A percentile compares a stretch with the other conserved stretches of the same genome.
Conservation (phyloP, 2,113 vertebrate species). For the Petromus typicus region DNA sequence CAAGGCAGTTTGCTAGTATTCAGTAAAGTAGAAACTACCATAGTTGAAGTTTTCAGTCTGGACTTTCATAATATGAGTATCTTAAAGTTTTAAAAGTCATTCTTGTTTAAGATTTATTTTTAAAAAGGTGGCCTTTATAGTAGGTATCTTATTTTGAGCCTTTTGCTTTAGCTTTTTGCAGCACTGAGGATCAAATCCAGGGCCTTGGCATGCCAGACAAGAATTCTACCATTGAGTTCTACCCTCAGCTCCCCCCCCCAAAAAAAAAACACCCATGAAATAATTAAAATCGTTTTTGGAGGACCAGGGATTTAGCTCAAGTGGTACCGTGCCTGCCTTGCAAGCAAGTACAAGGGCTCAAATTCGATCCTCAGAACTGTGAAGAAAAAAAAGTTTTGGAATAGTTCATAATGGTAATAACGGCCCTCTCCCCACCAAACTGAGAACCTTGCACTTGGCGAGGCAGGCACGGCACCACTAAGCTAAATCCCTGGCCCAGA, state of each 20-base stretch:
- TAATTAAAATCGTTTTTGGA: neutral
- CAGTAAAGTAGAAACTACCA: neutral
- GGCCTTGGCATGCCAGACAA: neutral
- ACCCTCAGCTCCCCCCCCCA: neutral
- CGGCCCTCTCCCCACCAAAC: too few relatives aligned
- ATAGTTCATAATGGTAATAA: neutral
- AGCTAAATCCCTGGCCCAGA: too few relatives aligned
- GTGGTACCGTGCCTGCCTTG: too few relatives aligned
- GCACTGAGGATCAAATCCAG: neutral
- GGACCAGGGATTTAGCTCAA: too few relatives aligned
- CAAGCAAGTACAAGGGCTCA: too few relatives aligned
- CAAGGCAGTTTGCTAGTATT: neutral
- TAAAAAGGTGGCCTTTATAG: neutral
- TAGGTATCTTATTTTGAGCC: neutral
- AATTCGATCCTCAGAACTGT: too few relatives aligned
- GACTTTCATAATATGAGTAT: neutral
- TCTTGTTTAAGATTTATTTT: slow-evolving; percentile 23
- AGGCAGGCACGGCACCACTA: too few relatives aligned
- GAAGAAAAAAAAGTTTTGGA: neutral
- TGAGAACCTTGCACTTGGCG: too few relatives aligned
- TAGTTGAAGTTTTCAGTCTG: slow-evolving; percentile 15
- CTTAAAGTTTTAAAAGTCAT: slow-evolving; percentile 22
- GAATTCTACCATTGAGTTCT: neutral
- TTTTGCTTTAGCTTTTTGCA: neutral
- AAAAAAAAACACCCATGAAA: neutral